Evolutionary conservation across 2,113 vertebrate genomes (phyloP), one percentile per base, ranked within the genome.

Genomic region (Passer montanus): DNA sequence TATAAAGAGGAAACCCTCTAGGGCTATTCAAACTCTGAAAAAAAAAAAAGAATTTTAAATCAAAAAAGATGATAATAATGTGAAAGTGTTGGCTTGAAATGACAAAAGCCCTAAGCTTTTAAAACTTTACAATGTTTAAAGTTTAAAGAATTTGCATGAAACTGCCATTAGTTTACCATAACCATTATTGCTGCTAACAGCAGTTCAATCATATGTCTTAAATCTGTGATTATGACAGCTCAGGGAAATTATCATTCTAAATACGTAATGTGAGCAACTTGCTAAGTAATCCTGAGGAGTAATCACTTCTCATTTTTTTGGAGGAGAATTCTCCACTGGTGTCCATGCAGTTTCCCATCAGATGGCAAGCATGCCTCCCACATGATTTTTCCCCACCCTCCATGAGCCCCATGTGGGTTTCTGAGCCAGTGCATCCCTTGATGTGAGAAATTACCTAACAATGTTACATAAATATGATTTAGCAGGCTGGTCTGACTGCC

Each of bases 81-180:
- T 90, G 55, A 56, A 91, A 90, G 7, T 31, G 10, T 62, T 94
- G 63, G 35, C 39, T 77, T 83, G 64, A 96, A 94, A 90, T 78
- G 30, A 90, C 72, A 95, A 86, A 94, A 93, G 44, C 75, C 82
- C 18, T 68, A 74, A 90, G 85, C 75, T 94, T 93, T 94, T 90
- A 90, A 56, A 95, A 92, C 75, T 92, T 95, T 80, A 52, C 22
- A 60, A 70, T 88, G 55, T 77, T 69, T 91, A 93, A 97, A 83
- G 81, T 91, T 85, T 86, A 81, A 93, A 88, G 24, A 95, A 95
- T 96, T 96, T 95, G 68, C 87, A 93, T 94, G 90, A 93, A 93
- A 96, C 68, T 92, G 16, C 21, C 87, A 84, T 94, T 94, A 94
- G 79, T 96, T 95, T 97, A 92, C 55, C 39, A 80, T 92, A 94